Evolutionary conservation across 2,797 vertebrate species (phyloP).

Genomic region (Chelonia mydas): DNA sequence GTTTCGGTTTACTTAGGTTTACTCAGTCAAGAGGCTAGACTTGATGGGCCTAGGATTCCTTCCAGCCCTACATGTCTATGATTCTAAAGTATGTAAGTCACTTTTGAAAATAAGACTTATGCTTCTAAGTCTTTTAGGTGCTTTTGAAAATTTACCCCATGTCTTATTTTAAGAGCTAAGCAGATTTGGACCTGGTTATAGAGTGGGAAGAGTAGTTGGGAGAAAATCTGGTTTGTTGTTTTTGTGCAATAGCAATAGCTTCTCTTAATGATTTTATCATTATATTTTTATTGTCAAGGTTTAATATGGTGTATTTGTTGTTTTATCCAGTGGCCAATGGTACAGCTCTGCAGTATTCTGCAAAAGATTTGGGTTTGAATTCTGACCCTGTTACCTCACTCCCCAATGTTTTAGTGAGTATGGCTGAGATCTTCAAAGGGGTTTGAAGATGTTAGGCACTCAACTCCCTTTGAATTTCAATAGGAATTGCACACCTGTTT

Average conservation of each 20-base stretch:
- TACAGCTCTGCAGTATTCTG: not conserved
- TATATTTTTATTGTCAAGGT: not conserved
- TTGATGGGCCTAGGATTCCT: conserved; percentile 13
- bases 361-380: not conserved
- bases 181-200: not conserved
- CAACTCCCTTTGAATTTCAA: not conserved
- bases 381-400: not conserved
- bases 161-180: not conserved
- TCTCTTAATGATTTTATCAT: not conserved
- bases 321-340: conserved; percentile 11
- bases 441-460: not conserved
- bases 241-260: not conserved
- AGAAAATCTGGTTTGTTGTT: not conserved
- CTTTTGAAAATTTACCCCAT: not conserved
- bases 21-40: not conserved
- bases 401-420: conserved; percentile 1
- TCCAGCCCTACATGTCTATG: not conserved
- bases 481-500: not conserved
- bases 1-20: not conserved
- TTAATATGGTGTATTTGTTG: not conserved
- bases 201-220: not conserved
- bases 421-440: not conserved
- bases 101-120: not conserved
- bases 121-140: not conserved
- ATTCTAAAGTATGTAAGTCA: not conserved